phyloP scores from a whole-genome alignment of 1,140 invertebrate species.

The Magallana gigas region DNA sequence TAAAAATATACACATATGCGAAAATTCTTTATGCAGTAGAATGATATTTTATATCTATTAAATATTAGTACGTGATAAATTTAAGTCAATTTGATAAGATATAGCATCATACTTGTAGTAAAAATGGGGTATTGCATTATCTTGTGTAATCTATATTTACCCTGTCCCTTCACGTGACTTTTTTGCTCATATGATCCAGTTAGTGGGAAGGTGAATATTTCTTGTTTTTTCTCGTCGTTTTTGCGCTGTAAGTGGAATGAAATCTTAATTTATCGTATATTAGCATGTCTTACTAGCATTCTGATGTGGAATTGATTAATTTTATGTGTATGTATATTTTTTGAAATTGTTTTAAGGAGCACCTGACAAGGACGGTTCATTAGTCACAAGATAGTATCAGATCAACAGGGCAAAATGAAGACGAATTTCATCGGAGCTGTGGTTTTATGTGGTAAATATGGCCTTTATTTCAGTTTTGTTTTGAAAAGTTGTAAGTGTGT shows the following conservation, averaged over 20 bases:
- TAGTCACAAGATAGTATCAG: constrained; percentile 1
- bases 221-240: neutral
- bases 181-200: neutral
- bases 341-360: no score
- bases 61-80: no score
- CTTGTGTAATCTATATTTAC: neutral
- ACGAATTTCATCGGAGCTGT: constrained; percentile 11
- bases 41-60: no score
- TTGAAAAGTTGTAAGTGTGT: no score
- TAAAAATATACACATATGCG: no score
- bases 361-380: neutral
- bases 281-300: neutral
- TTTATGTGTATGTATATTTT: neutral
- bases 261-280: neutral
- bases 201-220: neutral
- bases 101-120: no score
- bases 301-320: neutral
- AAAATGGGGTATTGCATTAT: no score
- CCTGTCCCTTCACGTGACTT: neutral
- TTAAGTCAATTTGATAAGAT: no score
- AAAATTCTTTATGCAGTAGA: no score
- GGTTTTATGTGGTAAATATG: neutral
- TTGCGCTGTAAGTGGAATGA: neutral
- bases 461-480: no score
- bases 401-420: constrained; percentile 1